Evolutionary conservation across 1,140 invertebrate genomes (phyloP).

Genomic region (Antheraea mylitta): DNA sequence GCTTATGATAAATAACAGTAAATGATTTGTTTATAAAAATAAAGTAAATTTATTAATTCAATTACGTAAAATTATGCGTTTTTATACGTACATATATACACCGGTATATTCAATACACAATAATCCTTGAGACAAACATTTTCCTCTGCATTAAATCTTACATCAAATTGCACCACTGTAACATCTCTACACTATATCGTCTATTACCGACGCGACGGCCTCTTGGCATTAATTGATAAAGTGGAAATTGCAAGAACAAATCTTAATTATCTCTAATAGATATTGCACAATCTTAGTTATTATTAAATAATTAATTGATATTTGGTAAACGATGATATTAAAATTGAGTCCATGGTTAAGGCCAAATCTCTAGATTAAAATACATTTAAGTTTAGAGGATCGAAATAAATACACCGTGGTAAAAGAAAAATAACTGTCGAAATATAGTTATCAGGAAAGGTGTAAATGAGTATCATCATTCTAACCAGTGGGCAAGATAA

Average conservation of each 20-base stretch:
- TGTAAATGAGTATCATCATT: not conserved
- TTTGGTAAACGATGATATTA: not conserved
- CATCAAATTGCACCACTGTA: not conserved
- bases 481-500: slow-evolving; percentile 1
- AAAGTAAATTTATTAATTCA: no score
- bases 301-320: not conserved
- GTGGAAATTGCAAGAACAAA: not conserved
- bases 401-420: not conserved
- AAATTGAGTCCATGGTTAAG: not conserved
- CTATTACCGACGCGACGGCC: not conserved
- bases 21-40: no score
- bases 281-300: not conserved
- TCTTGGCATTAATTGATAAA: not conserved
- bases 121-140: no score
- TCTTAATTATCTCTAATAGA: not conserved
- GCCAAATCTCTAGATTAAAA: not conserved
- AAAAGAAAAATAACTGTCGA: not conserved
- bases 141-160: no score
- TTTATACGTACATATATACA: no score
- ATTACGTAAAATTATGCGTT: no score
- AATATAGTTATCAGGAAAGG: not conserved
- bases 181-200: not conserved
- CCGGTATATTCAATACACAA: no score
- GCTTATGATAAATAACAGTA: no score
- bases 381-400: not conserved